Conservation (phyloP, 2,888 invertebrate genomes). For the Oscheius myriophilus region DNA sequence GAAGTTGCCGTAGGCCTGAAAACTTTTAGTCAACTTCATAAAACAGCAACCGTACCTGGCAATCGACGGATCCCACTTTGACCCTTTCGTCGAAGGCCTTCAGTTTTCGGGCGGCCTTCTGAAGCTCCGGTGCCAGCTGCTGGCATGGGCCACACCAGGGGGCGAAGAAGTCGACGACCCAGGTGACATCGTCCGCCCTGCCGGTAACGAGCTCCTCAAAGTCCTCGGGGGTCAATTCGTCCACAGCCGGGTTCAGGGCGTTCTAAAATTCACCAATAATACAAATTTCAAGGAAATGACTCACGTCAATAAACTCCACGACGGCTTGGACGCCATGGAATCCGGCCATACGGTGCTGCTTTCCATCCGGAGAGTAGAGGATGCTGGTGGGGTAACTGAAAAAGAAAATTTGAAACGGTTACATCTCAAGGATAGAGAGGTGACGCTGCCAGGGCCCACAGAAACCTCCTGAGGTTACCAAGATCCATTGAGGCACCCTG, state of each 20-base stretch:
- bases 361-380: conserved; percentile 73
- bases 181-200: conserved; percentile 76
- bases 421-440: background rate
- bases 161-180: conserved; percentile 81
- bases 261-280: conserved; percentile 44
- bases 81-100: conserved; percentile 41
- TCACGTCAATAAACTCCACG: conserved; percentile 78
- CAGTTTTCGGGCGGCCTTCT: conserved; percentile 75
- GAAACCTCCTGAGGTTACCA: background rate
- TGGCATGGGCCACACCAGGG: conserved; percentile 83
- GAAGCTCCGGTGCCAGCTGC: conserved; percentile 78
- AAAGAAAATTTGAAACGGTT: background rate
- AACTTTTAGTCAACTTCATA: background rate
- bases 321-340: conserved; percentile 77
- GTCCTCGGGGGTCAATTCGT: conserved; percentile 75
- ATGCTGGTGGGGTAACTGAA: conserved; percentile 80
- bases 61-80: conserved; percentile 76
- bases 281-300: background rate
- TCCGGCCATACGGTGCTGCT: conserved; percentile 72
- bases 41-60: conserved; percentile 72
- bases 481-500: background rate
- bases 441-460: no score
- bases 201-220: conserved; percentile 76
- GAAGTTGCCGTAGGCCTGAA: conserved; percentile 73
- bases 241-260: conserved; percentile 74